Evolutionary conservation across 2,797 vertebrate species (phyloP).

Genomic region (Myiothlypis coronata): DNA sequence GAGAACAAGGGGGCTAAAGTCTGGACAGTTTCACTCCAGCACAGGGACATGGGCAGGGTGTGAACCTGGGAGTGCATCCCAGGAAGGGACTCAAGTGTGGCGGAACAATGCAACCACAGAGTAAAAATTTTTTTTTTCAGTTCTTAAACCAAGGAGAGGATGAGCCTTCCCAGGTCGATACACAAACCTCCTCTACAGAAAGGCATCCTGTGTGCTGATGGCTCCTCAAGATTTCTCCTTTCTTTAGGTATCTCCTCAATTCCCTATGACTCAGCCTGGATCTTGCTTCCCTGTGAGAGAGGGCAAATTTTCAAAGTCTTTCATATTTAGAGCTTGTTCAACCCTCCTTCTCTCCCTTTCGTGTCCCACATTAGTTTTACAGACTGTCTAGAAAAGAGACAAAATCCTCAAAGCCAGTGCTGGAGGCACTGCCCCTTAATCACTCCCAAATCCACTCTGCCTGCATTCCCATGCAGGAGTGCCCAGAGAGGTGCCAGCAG

Average conservation of each 20-base stretch:
- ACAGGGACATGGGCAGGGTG: neutral
- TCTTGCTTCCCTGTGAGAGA: neutral
- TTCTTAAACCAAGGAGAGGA: neutral
- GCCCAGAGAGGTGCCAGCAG: neutral
- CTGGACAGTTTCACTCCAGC: neutral
- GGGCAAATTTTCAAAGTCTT: neutral
- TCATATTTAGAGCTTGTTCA: neutral
- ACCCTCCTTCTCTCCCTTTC: neutral
- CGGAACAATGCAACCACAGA: neutral
- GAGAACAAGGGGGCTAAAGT: neutral
- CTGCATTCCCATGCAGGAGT: accelerated
- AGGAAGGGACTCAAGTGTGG: neutral
- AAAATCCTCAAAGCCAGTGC: neutral
- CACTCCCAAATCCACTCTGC: accelerated
- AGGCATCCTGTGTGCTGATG: neutral
- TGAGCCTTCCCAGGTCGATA: neutral
- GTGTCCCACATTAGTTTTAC: neutral
- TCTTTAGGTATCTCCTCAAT: neutral
- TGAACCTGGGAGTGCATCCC: neutral
- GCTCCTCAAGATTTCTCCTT: neutral
- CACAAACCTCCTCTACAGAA: neutral
- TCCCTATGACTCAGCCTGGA: neutral
- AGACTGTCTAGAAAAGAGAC: neutral
- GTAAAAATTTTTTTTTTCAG: neutral
- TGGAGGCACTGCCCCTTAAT: neutral